phyloP scores from a whole-genome alignment of 2,113 vertebrate species.

The Phoenicopterus ruber region DNA sequence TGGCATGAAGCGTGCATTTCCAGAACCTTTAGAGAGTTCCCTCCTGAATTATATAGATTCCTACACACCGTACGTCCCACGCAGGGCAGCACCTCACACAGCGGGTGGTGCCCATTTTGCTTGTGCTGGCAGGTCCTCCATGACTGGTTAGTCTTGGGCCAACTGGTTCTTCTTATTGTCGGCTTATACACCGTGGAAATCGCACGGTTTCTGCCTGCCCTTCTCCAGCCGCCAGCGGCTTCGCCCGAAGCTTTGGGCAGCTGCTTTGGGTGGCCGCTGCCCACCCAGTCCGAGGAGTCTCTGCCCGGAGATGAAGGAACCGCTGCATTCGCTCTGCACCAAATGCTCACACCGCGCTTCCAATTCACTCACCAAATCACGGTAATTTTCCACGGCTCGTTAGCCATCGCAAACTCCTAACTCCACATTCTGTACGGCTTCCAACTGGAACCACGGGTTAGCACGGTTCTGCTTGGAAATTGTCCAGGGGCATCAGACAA shows the following conservation, averaged over 20 bases:
- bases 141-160: accelerated
- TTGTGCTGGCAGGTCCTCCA: not conserved
- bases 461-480: not conserved
- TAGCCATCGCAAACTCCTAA: not conserved
- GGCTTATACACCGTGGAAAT: not conserved
- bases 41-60: not conserved
- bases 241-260: accelerated
- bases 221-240: not conserved
- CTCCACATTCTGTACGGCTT: not conserved
- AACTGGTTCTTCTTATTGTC: accelerated
- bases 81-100: not conserved
- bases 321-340: too few species aligned
- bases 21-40: not conserved
- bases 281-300: not conserved
- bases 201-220: accelerated
- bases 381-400: accelerated
- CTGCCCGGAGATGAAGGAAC: not conserved
- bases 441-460: not conserved
- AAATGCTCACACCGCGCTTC: accelerated
- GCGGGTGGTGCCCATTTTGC: accelerated
- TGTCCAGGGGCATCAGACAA: too few species aligned
- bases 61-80: accelerated
- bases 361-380: not conserved
- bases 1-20: accelerated
- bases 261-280: not conserved